Evolutionary conservation across 2,113 vertebrate genomes (phyloP), one percentile per base, ranked within the genome.

Genomic region (Petaurus breviceps): DNA sequence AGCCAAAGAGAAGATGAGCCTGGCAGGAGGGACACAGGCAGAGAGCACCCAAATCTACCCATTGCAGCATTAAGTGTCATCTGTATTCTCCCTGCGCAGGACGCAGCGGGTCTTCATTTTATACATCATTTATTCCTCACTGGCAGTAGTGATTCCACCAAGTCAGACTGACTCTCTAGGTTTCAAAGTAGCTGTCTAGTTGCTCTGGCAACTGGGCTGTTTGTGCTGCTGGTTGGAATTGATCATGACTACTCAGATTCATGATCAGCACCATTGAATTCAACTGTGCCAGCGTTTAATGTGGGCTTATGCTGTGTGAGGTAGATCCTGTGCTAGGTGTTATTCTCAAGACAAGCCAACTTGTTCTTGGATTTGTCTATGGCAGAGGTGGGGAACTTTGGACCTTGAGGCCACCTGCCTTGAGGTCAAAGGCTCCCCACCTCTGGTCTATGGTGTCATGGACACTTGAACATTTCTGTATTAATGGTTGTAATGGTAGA

Each of bases 71-170:
- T 61, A 97, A 91, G 90, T 93, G 89, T 68, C 95, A 91, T 95
- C n/a, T 97, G 89, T 91, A 11, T 46, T 77, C 90, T 96, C 96
- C 92, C 95, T 96, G 91, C 55, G 43, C n/a, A 57, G 92, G 96
- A 96, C 95, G 22, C 0, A 0, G 93, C 95, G 61, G 22, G 0
- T 94, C 96, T 97, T 98, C 97, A 97, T 97, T 97, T 97, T 94
- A 98, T 97, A 97, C 90, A 97, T 93, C 97, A 96, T 97, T 97
- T 97, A 96, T 93, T 95, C 84, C 90, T 96, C 68, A 50, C 93
- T 43, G 12, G 24, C 50, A 91, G 61, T 54, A 96, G 84, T 47
- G 54, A 97, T 96, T 95, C 97, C 96, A 95, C 91, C 95, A 95
- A 95, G 57, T 57, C 92, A 54, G 26, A 16, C 57, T 68, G 19